Conservation (phyloP, 2,113 vertebrate genomes). For the Ellobius talpinus region DNA sequence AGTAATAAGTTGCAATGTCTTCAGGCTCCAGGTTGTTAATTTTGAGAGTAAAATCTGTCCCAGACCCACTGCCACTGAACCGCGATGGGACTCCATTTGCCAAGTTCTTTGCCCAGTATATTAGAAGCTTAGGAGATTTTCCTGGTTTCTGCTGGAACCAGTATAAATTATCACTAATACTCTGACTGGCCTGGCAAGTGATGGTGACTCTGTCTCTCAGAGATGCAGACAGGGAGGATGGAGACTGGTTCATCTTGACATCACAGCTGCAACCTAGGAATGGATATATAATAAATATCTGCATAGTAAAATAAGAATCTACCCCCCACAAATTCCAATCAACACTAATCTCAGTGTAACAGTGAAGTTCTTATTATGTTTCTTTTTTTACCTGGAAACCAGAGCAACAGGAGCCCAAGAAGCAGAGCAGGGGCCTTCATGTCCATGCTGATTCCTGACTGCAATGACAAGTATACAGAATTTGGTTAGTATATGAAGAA, state of each 20-base stretch:
- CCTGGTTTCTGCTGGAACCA: not conserved
- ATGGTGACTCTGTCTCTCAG: too few relatives aligned
- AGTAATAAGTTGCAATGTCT: too few relatives aligned
- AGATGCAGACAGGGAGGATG: too few relatives aligned
- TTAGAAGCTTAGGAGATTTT: not conserved
- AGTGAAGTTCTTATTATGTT: not conserved
- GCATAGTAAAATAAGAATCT: not conserved
- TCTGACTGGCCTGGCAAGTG: not conserved
- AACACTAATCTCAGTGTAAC: not conserved
- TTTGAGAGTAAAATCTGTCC: not conserved
- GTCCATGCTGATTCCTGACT: too few relatives aligned
- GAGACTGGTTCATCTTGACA: too few relatives aligned
- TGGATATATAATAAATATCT: not conserved
- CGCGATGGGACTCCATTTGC: not conserved
- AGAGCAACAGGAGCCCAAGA: not conserved
- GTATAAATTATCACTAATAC: not conserved
- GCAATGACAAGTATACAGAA: not conserved
- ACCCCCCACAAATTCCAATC: not conserved
- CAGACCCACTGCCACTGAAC: not conserved
- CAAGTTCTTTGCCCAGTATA: fast-evolving
- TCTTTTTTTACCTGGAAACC: not conserved
- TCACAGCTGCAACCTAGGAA: not conserved
- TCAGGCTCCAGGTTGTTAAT: not conserved
- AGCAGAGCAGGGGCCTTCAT: too few relatives aligned
- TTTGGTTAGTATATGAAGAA: not conserved